These are phyloP conservation scores for Rhinoderma darwinii DNA, from an alignment of 2,113 vertebrate species.

Conservation along the genomic window DNA sequence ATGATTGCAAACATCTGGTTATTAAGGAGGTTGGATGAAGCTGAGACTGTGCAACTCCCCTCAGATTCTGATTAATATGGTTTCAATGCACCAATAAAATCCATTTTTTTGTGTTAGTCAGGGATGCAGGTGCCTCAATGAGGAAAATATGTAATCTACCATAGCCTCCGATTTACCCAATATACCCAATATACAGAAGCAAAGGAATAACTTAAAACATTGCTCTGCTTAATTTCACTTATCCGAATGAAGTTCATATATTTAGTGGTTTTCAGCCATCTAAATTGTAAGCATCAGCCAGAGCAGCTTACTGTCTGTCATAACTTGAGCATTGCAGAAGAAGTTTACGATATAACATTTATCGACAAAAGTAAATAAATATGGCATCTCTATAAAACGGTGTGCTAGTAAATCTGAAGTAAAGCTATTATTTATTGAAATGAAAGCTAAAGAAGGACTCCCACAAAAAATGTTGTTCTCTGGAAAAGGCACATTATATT, in stretches of 20 bases:
- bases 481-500: too few relatives aligned
- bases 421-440: background rate
- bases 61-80: constrained; percentile 53
- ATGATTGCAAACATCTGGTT: constrained; percentile 76
- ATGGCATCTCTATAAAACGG: background rate
- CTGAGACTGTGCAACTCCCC: constrained; percentile 52
- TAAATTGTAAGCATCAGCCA: background rate
- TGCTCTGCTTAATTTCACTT: background rate
- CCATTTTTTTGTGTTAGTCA: background rate
- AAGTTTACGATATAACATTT: constrained; percentile 1
- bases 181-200: background rate
- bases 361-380: constrained; percentile 20
- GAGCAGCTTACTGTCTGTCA: background rate
- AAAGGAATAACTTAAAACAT: background rate
- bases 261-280: background rate
- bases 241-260: background rate
- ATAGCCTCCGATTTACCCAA: background rate
- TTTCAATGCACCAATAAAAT: constrained; percentile 40
- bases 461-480: too few relatives aligned
- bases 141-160: background rate
- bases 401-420: background rate
- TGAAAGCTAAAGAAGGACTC: too few relatives aligned
- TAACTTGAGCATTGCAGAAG: background rate
- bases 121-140: background rate
- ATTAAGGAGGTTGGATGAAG: constrained; percentile 78